A percentile compares a stretch with the other conserved stretches of the same genome.
phyloP scores from a whole-genome alignment of 2,113 vertebrate genomes.

The Notarius lentiginosus region DNA sequence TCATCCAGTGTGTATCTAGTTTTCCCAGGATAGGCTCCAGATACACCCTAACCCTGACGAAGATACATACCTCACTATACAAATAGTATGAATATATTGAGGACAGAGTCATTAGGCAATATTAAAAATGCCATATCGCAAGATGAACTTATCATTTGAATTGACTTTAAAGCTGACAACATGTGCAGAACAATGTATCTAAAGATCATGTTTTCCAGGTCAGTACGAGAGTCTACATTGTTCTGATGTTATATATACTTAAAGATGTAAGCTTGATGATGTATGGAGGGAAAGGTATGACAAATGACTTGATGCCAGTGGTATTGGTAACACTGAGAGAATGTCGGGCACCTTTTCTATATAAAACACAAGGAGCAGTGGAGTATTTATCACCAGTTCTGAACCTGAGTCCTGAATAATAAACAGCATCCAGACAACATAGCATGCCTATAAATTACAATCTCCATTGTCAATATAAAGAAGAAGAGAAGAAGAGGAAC shows the following conservation, averaged over 20 bases:
- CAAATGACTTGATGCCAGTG: not conserved
- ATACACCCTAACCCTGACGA: not conserved
- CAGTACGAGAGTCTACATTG: not conserved
- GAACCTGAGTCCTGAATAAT: conserved; percentile 6
- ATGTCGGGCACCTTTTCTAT: not conserved
- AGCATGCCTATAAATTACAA: conserved; percentile 1
- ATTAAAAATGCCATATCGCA: not conserved
- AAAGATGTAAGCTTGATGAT: not conserved
- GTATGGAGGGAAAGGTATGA: not conserved
- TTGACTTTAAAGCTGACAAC: not conserved
- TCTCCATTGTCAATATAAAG: not conserved
- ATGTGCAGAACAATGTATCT: not conserved
- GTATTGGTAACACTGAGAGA: not conserved
- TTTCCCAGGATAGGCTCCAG: not conserved
- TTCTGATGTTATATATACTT: conserved; percentile 3
- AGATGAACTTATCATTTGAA: not conserved
- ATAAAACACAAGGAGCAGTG: not conserved
- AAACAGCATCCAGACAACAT: not conserved
- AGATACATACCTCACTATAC: not conserved
- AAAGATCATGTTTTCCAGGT: not conserved
- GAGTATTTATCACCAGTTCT: conserved; percentile 12
- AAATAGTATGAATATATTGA: not conserved
- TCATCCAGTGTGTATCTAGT: not conserved
- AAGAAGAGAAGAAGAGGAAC: not conserved
- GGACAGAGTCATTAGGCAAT: not conserved